Base-by-base conservation (phyloP, 2,113 vertebrate genomes). In the Hoplias malabaricus region DNA sequence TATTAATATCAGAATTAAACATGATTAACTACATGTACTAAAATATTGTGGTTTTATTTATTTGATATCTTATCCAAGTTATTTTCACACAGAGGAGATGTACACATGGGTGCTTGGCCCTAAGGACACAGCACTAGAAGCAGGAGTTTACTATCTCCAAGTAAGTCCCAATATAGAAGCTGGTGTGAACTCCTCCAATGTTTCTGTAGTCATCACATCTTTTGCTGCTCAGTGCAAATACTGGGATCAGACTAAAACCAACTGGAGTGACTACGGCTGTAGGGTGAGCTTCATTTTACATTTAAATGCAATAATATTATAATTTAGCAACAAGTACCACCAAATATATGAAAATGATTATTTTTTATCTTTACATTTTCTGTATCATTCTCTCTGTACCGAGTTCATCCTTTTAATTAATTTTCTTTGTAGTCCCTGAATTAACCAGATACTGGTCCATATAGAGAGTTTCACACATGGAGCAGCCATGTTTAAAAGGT, bases 191-290 rank as follows among this genome's bases (percentile, higher is more conserved):
- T 85, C 84, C 27, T 65, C 87, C n/a, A 85, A 92, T 3, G 71
- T 84, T 12, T 92, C 92, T 0, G 85, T 98, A 62, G 88, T 87
- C 54, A 84, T 96, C 67, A 92, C 88, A 78, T 94, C 92, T 43
- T 94, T 98, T 48, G 90, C 94, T 36, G 93, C 95, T 69, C 92
- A 87, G 65, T 99, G 97, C 77, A 94, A 95, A 43, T 98, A 95
- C 84, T 98, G 96, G 97, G 93, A 96, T 61, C 93, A 94, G 78
- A 84, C 53, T 0, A 87, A 83, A 43, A 86, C 83, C 9, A 89
- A 87, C 16, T 98, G 96, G 97, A 94, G 91, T 84, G 90, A 88
- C 76, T 83, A 93, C 8, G 96, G 95, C 40, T 99, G 97, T 84
- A 93, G 92, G 73, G 96, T 97, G 82, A 90, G 93, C 87, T 57